These are phyloP conservation scores for Amazona ochrocephala DNA, from an alignment of 2,797 vertebrate genomes.

Conservation along the genomic window DNA sequence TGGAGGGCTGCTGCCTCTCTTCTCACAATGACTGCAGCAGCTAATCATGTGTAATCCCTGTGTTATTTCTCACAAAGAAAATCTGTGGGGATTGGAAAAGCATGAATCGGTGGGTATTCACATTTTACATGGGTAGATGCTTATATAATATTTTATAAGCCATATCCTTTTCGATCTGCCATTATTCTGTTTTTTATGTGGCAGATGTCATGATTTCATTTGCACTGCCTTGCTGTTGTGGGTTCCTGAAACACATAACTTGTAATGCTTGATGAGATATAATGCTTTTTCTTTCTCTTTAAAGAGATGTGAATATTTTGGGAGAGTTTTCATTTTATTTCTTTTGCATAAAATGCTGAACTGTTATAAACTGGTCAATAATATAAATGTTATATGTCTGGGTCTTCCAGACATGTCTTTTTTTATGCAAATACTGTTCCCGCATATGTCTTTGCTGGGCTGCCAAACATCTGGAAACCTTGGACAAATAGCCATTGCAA, in stretches of 20 bases:
- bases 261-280: neutral
- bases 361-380: neutral
- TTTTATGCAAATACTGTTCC: neutral
- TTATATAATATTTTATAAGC: neutral
- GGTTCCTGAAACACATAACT: neutral
- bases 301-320: neutral
- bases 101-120: neutral
- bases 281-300: neutral
- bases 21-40: constrained; percentile 1
- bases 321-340: neutral
- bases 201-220: neutral
- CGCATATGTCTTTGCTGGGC: neutral
- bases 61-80: constrained; percentile 19
- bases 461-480: neutral
- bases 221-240: neutral
- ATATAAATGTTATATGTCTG: neutral
- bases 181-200: neutral
- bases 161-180: neutral
- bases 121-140: neutral
- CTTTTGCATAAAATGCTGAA: neutral
- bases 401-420: neutral
- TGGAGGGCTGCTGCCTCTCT: constrained; percentile 28
- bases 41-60: constrained; percentile 49
- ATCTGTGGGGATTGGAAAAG: neutral
- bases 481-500: neutral